Conservation (phyloP, 2,888 invertebrate species). For the Leptinotarsa haldemani region DNA sequence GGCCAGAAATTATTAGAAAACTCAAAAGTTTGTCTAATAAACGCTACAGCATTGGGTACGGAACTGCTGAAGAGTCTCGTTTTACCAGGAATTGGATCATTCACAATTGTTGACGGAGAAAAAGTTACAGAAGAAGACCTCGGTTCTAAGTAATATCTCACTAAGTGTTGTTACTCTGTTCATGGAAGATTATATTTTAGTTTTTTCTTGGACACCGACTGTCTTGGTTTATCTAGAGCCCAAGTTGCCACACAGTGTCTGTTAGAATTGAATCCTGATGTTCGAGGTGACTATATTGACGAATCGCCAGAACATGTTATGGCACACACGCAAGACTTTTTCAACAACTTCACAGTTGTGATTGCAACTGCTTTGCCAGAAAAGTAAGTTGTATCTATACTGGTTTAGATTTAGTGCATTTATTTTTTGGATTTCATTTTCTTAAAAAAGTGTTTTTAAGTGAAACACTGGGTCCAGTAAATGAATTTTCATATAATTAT, state of each 20-base stretch:
- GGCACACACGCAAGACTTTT: slow-evolving; percentile 87
- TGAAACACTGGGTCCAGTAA: no score
- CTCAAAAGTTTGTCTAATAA: slow-evolving; percentile 92
- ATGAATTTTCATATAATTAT: no score
- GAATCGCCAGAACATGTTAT: slow-evolving; percentile 88
- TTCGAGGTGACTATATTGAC: slow-evolving; percentile 91
- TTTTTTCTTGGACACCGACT: slow-evolving; percentile 89
- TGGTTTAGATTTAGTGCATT: background rate
- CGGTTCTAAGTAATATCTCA: slow-evolving; percentile 82
- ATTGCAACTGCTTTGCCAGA: slow-evolving; percentile 83
- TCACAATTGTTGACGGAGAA: slow-evolving; percentile 92
- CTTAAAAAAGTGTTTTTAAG: background rate
- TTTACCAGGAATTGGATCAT: slow-evolving; percentile 91
- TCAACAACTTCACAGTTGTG: slow-evolving; percentile 88
- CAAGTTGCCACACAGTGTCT: slow-evolving; percentile 84
- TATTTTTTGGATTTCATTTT: background rate
- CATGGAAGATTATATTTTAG: slow-evolving; percentile 64
- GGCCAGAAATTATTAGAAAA: slow-evolving; percentile 91
- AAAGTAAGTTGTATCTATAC: slow-evolving; percentile 66
- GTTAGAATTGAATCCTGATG: slow-evolving; percentile 92
- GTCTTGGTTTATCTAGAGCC: slow-evolving; percentile 86
- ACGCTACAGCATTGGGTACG: slow-evolving; percentile 93
- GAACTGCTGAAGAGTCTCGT: slow-evolving; percentile 96
- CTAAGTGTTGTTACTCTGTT: no score
- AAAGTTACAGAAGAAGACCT: slow-evolving; percentile 91